phyloP scores from a whole-genome alignment of 2,888 invertebrate species.

The Drosophila diplacantha region DNA sequence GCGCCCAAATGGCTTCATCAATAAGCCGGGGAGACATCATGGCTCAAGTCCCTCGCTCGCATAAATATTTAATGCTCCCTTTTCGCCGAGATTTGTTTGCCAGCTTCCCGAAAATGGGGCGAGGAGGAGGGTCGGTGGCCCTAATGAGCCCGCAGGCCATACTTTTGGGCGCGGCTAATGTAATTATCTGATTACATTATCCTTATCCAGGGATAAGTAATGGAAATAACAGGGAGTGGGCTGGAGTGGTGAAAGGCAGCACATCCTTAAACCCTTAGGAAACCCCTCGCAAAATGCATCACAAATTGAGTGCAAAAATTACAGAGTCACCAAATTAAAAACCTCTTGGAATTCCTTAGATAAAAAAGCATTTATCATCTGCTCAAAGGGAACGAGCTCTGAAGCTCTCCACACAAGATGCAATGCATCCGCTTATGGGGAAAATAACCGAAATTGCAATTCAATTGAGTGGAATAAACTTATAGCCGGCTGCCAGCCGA shows the following conservation, averaged over 20 bases:
- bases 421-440: slow-evolving; percentile 16
- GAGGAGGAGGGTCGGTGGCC: slow-evolving; percentile 3
- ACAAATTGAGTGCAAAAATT: slow-evolving; percentile 6
- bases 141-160: slow-evolving; percentile 52
- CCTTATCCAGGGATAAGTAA: neutral
- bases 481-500: slow-evolving; percentile 38
- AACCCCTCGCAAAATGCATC: slow-evolving; percentile 2
- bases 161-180: slow-evolving; percentile 46
- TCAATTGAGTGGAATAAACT: slow-evolving; percentile 71
- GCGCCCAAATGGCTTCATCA: slow-evolving; percentile 59
- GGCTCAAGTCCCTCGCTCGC: slow-evolving; percentile 39
- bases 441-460: slow-evolving; percentile 52
- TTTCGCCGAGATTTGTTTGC: slow-evolving; percentile 20
- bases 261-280: neutral
- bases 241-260: neutral
- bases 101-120: slow-evolving; percentile 8
- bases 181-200: slow-evolving; percentile 40
- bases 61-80: slow-evolving; percentile 57
- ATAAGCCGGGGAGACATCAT: slow-evolving; percentile 28
- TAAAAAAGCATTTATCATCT: slow-evolving; percentile 13
- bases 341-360: neutral
- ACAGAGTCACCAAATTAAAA: slow-evolving; percentile 11
- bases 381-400: slow-evolving; percentile 5
- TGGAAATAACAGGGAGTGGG: neutral
- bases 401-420: slow-evolving; percentile 18